Conservation (phyloP, 35 echinoderm and acorn worm species). For the Ptychodera flava region DNA sequence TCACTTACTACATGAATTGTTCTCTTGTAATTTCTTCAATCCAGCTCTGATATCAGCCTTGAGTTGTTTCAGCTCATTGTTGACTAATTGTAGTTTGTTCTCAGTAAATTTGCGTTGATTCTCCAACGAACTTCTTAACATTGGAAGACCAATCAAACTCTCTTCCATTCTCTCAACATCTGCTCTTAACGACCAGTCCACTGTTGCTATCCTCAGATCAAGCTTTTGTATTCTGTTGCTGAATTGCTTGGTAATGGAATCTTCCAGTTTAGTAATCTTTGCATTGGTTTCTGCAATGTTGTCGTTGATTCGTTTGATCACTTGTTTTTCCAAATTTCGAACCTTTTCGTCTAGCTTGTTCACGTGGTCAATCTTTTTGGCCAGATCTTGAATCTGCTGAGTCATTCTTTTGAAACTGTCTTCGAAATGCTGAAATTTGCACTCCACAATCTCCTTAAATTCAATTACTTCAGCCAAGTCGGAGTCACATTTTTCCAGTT, state of each 20-base stretch:
- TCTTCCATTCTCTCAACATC: background rate
- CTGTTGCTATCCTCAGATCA: background rate
- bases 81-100: background rate
- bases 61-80: background rate
- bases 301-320: background rate
- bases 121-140: background rate
- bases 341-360: background rate
- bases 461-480: background rate
- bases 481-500: background rate
- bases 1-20: too few relatives aligned
- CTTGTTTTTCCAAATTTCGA: background rate
- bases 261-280: background rate
- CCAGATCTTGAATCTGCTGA: background rate
- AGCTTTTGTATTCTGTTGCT: background rate
- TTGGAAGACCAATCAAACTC: background rate
- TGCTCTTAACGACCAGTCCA: background rate
- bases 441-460: background rate
- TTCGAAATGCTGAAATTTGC: background rate
- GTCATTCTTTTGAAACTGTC: background rate
- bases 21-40: too few relatives aligned
- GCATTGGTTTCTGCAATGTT: background rate
- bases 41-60: too few relatives aligned
- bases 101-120: background rate
- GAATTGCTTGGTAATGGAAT: background rate
- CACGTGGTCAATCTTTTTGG: background rate